A percentile compares a stretch with the other conserved stretches of the same genome.
phyloP scores from a whole-genome alignment of 2,888 invertebrate genomes.

The Neelides folsomi region DNA sequence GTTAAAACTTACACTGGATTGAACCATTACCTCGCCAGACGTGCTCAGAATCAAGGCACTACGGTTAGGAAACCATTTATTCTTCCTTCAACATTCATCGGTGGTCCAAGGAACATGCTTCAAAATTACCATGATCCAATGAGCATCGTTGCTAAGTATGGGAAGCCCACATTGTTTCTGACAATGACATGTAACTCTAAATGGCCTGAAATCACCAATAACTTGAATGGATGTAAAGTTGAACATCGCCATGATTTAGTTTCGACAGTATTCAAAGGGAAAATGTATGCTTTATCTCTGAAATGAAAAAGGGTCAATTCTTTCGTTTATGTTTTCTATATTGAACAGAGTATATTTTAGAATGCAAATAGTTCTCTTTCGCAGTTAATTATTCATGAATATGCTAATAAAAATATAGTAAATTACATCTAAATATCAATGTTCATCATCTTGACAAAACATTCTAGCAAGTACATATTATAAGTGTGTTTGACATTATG shows the following conservation, averaged over 20 bases:
- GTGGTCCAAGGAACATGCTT: conserved; percentile 30
- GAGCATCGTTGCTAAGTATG: conserved; percentile 6
- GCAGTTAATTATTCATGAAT: too few species aligned
- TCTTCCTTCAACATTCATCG: conserved; percentile 33
- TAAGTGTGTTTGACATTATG: too few species aligned
- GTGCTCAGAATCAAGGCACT: conserved; percentile 1
- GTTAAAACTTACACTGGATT: conserved; percentile 33
- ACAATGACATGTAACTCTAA: conserved; percentile 12
- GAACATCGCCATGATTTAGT: conserved; percentile 8
- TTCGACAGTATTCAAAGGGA: conserved; percentile 6
- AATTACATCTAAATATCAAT: too few species aligned
- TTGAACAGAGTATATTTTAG: too few species aligned
- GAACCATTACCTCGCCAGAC: conserved; percentile 17
- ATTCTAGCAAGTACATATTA: too few species aligned
- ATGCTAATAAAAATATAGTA: too few species aligned
- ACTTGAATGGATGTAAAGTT: background rate
- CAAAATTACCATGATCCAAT: conserved; percentile 8
- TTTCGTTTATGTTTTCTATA: too few species aligned
- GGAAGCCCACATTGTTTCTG: conserved; percentile 10
- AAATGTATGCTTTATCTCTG: conserved; percentile 5
- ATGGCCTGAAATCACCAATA: conserved; percentile 9
- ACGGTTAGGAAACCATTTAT: conserved; percentile 8
- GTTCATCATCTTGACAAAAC: too few species aligned
- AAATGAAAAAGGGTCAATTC: too few species aligned
- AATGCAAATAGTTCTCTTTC: too few species aligned